Evolutionary conservation across 2,888 invertebrate genomes (phyloP).

Genomic region (Caenorhabditis imperialis): DNA sequence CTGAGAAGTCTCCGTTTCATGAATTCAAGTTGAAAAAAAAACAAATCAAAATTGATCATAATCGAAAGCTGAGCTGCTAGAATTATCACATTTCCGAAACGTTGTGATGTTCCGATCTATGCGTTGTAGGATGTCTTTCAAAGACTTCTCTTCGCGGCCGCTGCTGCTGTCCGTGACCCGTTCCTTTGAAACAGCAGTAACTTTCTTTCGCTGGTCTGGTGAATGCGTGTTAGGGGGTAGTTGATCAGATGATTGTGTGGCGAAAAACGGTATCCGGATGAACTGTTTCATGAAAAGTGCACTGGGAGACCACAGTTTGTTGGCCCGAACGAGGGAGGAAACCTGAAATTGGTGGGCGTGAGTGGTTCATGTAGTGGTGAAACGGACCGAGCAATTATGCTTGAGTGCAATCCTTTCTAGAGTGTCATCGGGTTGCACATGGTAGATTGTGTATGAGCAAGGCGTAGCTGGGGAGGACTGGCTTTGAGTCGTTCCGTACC

Average conservation of each 20-base stretch:
- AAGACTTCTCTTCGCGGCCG: constrained; percentile 33
- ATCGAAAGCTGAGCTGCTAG: constrained; percentile 44
- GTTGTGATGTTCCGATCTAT: constrained; percentile 60
- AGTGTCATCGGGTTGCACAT: constrained; percentile 59
- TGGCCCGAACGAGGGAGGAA: constrained; percentile 64
- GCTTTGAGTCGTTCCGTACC: constrained; percentile 64
- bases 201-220: constrained; percentile 14
- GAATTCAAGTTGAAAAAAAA: no score
- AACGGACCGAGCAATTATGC: constrained; percentile 65
- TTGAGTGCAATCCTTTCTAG: constrained; percentile 64
- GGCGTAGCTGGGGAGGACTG: constrained; percentile 48
- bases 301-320: constrained; percentile 68
- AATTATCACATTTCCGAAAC: constrained; percentile 47
- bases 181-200: constrained; percentile 14
- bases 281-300: constrained; percentile 61
- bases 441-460: constrained; percentile 50
- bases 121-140: constrained; percentile 59
- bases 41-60: constrained; percentile 27
- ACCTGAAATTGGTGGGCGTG: constrained; percentile 49
- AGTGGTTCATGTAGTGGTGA: neutral
- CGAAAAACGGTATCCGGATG: constrained; percentile 60
- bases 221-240: constrained; percentile 8
- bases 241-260: constrained; percentile 9
- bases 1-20: no score
- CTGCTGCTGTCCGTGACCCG: constrained; percentile 46